A percentile compares a stretch with the other conserved stretches of the same genome.
These are phyloP conservation scores for Avahi laniger DNA, from an alignment of 2,797 vertebrate species.

Conservation along the genomic window DNA sequence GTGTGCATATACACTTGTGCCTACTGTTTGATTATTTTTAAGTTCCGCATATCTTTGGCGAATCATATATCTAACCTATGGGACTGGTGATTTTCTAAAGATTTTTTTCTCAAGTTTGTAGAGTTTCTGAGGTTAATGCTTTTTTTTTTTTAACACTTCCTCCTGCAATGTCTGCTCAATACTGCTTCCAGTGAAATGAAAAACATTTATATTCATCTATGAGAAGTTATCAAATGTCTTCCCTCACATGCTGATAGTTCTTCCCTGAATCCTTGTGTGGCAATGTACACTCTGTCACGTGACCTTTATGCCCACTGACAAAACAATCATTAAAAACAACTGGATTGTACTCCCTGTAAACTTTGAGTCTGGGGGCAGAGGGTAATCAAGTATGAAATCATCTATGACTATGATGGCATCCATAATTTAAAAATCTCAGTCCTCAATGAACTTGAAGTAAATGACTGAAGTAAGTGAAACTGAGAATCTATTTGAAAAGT, in stretches of 20 bases:
- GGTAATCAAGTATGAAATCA: not conserved
- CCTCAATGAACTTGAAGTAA: not conserved
- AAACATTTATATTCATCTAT: slow-evolving; percentile 57
- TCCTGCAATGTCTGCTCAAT: not conserved
- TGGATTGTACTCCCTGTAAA: not conserved
- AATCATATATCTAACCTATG: not conserved
- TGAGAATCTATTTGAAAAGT: not conserved
- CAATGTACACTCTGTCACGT: not conserved
- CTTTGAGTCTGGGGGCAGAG: not conserved
- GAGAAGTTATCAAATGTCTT: slow-evolving; percentile 21
- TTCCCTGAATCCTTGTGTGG: not conserved
- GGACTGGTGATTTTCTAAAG: slow-evolving; percentile 2
- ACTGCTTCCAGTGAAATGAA: slow-evolving; percentile 20
- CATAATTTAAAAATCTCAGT: not conserved
- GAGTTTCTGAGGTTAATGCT: not conserved
- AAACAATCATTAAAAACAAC: slow-evolving; percentile 22
- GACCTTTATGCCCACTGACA: not conserved
- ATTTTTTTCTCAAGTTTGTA: slow-evolving; percentile 30
- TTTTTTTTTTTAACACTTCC: not conserved
- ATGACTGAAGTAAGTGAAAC: slow-evolving; percentile 37
- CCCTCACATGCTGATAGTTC: not conserved
- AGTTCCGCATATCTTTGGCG: not conserved
- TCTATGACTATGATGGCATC: not conserved
- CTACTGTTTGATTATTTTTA: not conserved
- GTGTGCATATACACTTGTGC: not conserved